Conservation (phyloP, 2,113 vertebrate genomes). For the Ophthalmolycus amberensis region DNA sequence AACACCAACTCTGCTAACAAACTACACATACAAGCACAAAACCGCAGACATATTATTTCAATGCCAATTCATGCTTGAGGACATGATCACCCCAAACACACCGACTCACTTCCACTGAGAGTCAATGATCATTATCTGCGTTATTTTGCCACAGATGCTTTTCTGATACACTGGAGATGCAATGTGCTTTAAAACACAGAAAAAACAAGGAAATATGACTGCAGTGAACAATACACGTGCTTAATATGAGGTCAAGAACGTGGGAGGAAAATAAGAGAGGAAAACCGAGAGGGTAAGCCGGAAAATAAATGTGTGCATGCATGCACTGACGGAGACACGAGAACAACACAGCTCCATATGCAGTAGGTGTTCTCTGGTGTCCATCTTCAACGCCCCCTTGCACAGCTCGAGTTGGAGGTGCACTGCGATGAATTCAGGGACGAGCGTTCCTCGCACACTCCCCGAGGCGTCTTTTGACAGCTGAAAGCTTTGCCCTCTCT, state of each 20-base stretch:
- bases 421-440: slow-evolving; percentile 1
- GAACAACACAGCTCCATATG: not conserved
- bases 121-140: slow-evolving; percentile 26
- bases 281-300: not conserved
- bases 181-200: not conserved
- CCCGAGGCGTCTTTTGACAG: slow-evolving; percentile 52
- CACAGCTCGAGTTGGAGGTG: slow-evolving; percentile 11
- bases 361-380: slow-evolving; percentile 1
- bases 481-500: slow-evolving; percentile 46
- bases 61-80: slow-evolving; percentile 43
- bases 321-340: not conserved
- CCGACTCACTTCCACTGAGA: slow-evolving; percentile 30
- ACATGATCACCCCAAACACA: slow-evolving; percentile 45
- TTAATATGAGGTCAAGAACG: slow-evolving; percentile 10
- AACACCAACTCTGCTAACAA: not conserved
- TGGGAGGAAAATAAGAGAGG: not conserved
- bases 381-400: slow-evolving; percentile 26
- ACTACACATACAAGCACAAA: not conserved
- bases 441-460: slow-evolving; percentile 9
- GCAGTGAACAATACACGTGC: not conserved
- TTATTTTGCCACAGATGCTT: slow-evolving; percentile 17
- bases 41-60: slow-evolving; percentile 21
- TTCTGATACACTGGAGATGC: not conserved
- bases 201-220: not conserved
- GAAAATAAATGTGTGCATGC: not conserved